Evolutionary conservation across 2,888 invertebrate species (phyloP), one percentile per base, ranked within the genome.

Genomic region (Plutella xylostella): DNA sequence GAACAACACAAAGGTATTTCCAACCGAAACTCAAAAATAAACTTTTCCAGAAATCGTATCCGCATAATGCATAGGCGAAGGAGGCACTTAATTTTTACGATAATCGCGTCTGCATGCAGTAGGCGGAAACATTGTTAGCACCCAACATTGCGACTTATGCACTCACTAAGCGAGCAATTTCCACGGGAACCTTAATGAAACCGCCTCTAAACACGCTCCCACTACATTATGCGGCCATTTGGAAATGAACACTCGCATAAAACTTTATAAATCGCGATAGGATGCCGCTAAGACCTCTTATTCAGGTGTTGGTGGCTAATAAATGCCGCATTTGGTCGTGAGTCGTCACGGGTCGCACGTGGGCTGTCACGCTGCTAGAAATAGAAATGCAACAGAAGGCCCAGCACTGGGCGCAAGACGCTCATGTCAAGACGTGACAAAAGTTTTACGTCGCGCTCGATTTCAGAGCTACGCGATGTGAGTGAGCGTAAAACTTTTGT

Each of bases 11-110:
- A n/a, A n/a, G n/a, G n/a, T n/a, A n/a, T n/a, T n/a, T n/a, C n/a
- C n/a, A n/a, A n/a, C n/a, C n/a, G n/a, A n/a, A n/a, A 28, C 20
- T 11, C 19, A 17, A 19, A 35, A 6, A 12, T 11, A 22, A 33
- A 22, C 33, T 42, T 42, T 17, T 34, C 22, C 21, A 33, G 21
- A 42, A 34, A 17, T 17, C n/a, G 22, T 34, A 40, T 38, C 15
- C 14, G 52, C 57, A 56, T 56, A 63, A 63, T 63, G 57, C 61
- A 58, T 56, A 59, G 60, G 62, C 53, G 55, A 40, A 40, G 31
- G 33, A 54, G 57, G 60, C 57, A 63, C 61, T 75, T 65, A 71
- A 61, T 70, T 70, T 73, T 76, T 72, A 75, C 64, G 71, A 68
- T 72, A 64, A 77, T 68, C 58, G 61, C 53, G 55, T 58, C 60